Base-by-base conservation (phyloP, 2,113 vertebrate species). In the Notothenia rossii region DNA sequence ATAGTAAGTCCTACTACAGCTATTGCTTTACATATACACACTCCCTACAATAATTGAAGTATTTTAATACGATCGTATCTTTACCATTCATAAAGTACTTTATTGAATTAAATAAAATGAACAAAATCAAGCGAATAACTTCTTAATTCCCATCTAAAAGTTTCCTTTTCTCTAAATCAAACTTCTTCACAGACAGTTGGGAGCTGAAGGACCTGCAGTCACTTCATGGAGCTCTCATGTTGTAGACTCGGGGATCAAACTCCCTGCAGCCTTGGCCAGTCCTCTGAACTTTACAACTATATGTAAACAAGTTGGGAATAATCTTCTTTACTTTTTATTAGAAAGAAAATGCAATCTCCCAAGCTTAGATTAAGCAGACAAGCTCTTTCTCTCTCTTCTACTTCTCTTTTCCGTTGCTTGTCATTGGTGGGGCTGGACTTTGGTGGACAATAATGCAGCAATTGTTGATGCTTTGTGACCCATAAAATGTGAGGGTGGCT, bases 391-490 rank as follows among this genome's bases (percentile, higher is more conserved):
- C 45, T 62, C 51, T 62, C 70, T 67, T 59, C 48, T 36, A 69
- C 40, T 59, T 53, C 50, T 70, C 33, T 61, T 53, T 72, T 66
- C 12, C 67, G 62, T 91, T 91, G 81, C 93, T 96, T 96, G 91
- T 96, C 95, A 91, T 93, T 95, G 96, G 94, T 96, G 94, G 95
- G 96, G 96, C 96, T 94, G 95, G 95, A 97, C 96, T 96, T 96
- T 96, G 96, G 95, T 96, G 96, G 97, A 98, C 96, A 97, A 99
- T 98, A 98, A 98, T 97, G 96, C 97, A 92, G 96, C 97, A 97
- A 99, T 99, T 99, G 98, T 99, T 94, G 96, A 97, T 97, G 97
- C 95, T 97, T 97, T 97, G 96, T 99, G 98, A 99, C 97, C 98
- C 98, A 98, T 97, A 98, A 99, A 97, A 98, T 98, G 96, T 96